Evolutionary conservation across 35 echinoderm and acorn worm genomes (phyloP), one percentile per base, ranked within the genome.

Genomic region (Eucidaris tribuloides): DNA sequence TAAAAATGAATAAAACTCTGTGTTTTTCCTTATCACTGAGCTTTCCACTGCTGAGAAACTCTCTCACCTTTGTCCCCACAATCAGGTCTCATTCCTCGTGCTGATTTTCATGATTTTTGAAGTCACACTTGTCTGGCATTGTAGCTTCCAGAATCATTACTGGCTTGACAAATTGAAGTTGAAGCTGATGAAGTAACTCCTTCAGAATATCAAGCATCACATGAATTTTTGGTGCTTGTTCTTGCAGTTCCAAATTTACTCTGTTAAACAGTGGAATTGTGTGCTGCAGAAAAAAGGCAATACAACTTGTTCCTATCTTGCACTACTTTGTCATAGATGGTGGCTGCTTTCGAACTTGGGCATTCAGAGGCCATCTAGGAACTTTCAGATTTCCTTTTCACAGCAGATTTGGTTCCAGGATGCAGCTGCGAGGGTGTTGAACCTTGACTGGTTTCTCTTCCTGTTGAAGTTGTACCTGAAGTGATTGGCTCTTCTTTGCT

Each of bases 201-300:
- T n/a, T n/a, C n/a, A n/a, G n/a, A n/a, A n/a, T n/a, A n/a, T n/a
- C n/a, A n/a, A n/a, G n/a, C n/a, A n/a, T n/a, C n/a, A n/a, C n/a
- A n/a, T n/a, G n/a, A n/a, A n/a, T n/a, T n/a, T n/a, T n/a, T n/a
- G n/a, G n/a, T n/a, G n/a, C n/a, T n/a, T n/a, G n/a, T n/a, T n/a
- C n/a, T n/a, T n/a, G n/a, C 65, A 71, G 41, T 30, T 30, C 65
- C 4, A 35, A 71, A 71, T 71, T 30, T n/a, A 24, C 33, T 35
- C n/a, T 85, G 45, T 85, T 85, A 46, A 85, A 85, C 0, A 85
- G 58, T 52, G 82, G 65, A 46, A 85, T 85, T 71, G 82, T 85
- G 35, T 85, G 40, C 46, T 46, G 39, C 20, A 83, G 35, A 56
- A 83, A 71, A 14, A 85, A 5, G 45, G 62, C 70, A 38, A n/a